Base-by-base conservation (phyloP, 2,888 invertebrate genomes). In the Agelastica alni region DNA sequence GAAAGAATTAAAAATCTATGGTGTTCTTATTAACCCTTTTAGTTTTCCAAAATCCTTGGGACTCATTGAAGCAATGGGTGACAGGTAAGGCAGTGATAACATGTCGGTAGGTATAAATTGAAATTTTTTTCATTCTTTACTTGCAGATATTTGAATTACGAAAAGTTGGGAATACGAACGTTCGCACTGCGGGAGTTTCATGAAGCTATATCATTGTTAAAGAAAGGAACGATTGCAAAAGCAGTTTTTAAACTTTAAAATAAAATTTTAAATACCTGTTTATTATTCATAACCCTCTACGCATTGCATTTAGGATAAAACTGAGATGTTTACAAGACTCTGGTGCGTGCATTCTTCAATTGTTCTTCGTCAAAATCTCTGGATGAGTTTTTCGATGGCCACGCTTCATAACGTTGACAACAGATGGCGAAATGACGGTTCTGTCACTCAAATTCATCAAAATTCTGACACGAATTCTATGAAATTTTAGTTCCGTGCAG, bases 1-100 rank as follows among this genome's bases (percentile, higher is more conserved):
- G 66, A 86, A 85, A 60, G 88, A 89, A 70, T 46, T 86, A 53
- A 83, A 81, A 0, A 75, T 88, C 3, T 75, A 84, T 28, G 88
- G 86, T 0, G 84, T 85, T 0, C 84, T 83, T 61, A 83, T 88
- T 51, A 88, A 88, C 67, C 87, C 87, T 0, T 86, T 79, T 69
- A 81, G 82, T 13, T 87, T 87, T 72, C 81, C 82, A 0, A 86
- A 83, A 63, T 84, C 86, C 0, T 70, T 88, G 6, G 80, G 81
- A 1, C 76, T 86, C 62, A 71, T 88, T 1, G 81, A 81, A 58
- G 83, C 87, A 2, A 82, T 88, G 83, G 83, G 85, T 0, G 77
- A 78, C 61, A 65, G 64, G 61, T 58, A 47, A 37, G 9, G 5
- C 1, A 20, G 14, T 39, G 12, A 37, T 13, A 14, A 13, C 14